A percentile compares a stretch with the other conserved stretches of the same genome.
These are phyloP conservation scores for Clusia tigrina DNA, from an alignment of 2,888 invertebrate species.

Conservation along the genomic window DNA sequence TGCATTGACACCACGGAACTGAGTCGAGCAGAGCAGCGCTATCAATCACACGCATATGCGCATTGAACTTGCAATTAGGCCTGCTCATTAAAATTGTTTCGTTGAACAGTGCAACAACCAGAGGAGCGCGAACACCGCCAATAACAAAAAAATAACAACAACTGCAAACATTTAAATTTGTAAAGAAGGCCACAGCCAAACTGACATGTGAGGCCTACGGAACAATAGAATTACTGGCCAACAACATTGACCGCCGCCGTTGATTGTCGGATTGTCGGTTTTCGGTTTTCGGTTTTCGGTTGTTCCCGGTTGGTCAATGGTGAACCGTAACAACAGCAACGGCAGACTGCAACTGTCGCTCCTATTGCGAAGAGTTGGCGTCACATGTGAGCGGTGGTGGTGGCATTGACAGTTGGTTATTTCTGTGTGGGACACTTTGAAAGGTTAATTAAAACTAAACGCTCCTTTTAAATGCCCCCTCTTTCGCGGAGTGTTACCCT, in stretches of 20 bases:
- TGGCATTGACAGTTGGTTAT: neutral
- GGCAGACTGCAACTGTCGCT: conserved; percentile 51
- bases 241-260: conserved; percentile 23
- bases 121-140: neutral
- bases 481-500: neutral
- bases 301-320: conserved; percentile 55
- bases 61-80: conserved; percentile 37
- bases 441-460: conserved; percentile 8
- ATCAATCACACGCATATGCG: neutral
- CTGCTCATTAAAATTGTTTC: conserved; percentile 53
- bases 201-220: conserved; percentile 20
- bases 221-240: conserved; percentile 49
- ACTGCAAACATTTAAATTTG: conserved; percentile 4
- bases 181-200: conserved; percentile 1
- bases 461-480: neutral
- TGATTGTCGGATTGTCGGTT: conserved; percentile 30
- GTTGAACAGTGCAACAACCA: conserved; percentile 16
- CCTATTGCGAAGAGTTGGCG: neutral
- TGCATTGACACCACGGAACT: neutral
- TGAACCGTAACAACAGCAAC: conserved; percentile 55
- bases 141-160: too few species aligned
- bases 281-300: too few species aligned
- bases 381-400: neutral
- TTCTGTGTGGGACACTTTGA: neutral
- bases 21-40: neutral